A percentile compares a stretch with the other conserved stretches of the same genome.
phyloP scores from a whole-genome alignment of 2,113 vertebrate species.

The Fulica atra region DNA sequence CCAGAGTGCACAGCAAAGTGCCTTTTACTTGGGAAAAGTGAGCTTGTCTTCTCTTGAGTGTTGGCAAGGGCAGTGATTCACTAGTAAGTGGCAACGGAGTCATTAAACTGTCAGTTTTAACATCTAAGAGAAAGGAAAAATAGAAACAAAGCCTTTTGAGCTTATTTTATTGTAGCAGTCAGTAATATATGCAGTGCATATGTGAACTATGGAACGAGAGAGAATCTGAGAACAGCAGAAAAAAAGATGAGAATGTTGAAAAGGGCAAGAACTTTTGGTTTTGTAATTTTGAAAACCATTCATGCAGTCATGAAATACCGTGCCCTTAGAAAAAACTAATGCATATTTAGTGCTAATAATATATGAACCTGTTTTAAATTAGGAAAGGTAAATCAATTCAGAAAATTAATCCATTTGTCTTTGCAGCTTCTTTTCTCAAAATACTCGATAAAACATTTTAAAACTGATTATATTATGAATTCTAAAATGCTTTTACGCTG shows the following conservation, averaged over 20 bases:
- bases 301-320: neutral
- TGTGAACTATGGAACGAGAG: conserved; percentile 30
- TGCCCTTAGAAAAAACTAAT: conserved; percentile 31
- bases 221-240: conserved; percentile 10
- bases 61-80: conserved; percentile 68
- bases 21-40: conserved; percentile 36
- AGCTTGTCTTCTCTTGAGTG: conserved; percentile 69
- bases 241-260: conserved; percentile 1
- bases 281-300: conserved; percentile 56
- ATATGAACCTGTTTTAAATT: conserved; percentile 22
- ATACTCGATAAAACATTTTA: neutral
- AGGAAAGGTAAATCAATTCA: conserved; percentile 31
- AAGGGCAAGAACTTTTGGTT: conserved; percentile 18
- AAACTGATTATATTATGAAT: neutral
- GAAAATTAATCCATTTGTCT: conserved; percentile 51
- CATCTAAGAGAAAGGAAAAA: conserved; percentile 60
- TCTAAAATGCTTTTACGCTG: neutral
- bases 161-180: conserved; percentile 48
- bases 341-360: conserved; percentile 45
- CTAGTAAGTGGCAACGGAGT: conserved; percentile 63
- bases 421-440: conserved; percentile 34
- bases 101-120: conserved; percentile 71
- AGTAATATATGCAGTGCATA: conserved; percentile 6
- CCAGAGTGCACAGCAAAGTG: neutral
- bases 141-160: conserved; percentile 45